Percentiles rank a stretch among this genome's conserved stretches.
Conservation (phyloP, 2,113 vertebrate genomes). For the Neolamprologus ventralis region DNA sequence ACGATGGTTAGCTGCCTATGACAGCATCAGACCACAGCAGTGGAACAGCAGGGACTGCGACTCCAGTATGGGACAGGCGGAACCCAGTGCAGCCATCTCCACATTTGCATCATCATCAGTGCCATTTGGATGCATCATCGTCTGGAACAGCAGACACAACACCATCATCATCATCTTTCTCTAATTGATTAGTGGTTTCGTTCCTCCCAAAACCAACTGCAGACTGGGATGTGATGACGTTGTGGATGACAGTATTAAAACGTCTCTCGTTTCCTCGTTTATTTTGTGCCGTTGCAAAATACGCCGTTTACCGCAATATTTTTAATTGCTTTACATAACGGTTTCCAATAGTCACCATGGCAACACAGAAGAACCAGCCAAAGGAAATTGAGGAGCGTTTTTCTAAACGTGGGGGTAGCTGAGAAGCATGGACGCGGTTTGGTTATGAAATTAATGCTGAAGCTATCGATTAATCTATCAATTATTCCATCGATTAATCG, state of each 20-base stretch:
- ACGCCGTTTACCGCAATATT: neutral
- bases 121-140: neutral
- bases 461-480: neutral
- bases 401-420: rapidly evolving
- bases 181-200: neutral
- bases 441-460: neutral
- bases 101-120: neutral
- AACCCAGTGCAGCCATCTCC: neutral
- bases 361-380: neutral
- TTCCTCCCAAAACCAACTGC: neutral
- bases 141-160: neutral
- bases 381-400: neutral
- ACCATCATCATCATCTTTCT: neutral
- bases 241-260: neutral
- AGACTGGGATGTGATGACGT: neutral
- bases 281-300: neutral
- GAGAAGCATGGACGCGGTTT: neutral
- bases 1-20: neutral
- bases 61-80: neutral
- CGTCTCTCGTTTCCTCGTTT: neutral
- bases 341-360: neutral
- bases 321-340: neutral
- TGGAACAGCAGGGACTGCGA: neutral
- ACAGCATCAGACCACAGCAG: neutral
- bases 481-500: neutral